Conservation (phyloP, 2,797 vertebrate species). For the Gambusia yucatana region DNA sequence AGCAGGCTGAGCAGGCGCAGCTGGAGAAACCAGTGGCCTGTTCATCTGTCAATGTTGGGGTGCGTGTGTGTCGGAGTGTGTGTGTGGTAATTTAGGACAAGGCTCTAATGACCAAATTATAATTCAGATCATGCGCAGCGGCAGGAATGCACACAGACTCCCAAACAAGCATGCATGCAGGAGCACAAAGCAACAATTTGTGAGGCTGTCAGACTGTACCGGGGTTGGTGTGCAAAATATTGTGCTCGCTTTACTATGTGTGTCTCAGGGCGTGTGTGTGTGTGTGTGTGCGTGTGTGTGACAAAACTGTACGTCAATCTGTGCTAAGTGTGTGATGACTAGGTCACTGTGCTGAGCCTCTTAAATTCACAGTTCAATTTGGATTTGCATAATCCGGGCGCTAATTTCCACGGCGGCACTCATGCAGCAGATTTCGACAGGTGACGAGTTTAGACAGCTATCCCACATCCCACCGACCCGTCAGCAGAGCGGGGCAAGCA, state of each 20-base stretch:
- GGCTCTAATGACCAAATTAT: constrained; percentile 70
- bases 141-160: constrained; percentile 33
- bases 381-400: constrained; percentile 77
- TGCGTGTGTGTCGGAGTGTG: constrained; percentile 20
- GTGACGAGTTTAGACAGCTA: constrained; percentile 69
- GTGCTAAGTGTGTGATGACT: constrained; percentile 49
- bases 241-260: not conserved
- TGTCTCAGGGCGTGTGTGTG: not conserved
- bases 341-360: constrained; percentile 72
- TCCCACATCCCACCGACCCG: constrained; percentile 56
- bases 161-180: constrained; percentile 7
- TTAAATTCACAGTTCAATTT: constrained; percentile 78
- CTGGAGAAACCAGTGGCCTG: constrained; percentile 52
- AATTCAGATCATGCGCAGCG: constrained; percentile 67
- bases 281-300: not conserved
- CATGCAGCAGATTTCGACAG: constrained; percentile 65
- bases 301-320: constrained; percentile 33
- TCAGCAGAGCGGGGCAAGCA: constrained; percentile 32
- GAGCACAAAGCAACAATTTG: constrained; percentile 12
- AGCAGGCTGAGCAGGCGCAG: constrained; percentile 44
- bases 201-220: not conserved
- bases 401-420: constrained; percentile 70
- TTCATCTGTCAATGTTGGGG: constrained; percentile 13
- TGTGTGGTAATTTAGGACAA: constrained; percentile 57
- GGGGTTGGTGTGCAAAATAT: constrained; percentile 4